A percentile compares a stretch with the other conserved stretches of the same genome.
Conservation (phyloP, 2,888 invertebrate genomes). For the Hyposoter dolosus region DNA sequence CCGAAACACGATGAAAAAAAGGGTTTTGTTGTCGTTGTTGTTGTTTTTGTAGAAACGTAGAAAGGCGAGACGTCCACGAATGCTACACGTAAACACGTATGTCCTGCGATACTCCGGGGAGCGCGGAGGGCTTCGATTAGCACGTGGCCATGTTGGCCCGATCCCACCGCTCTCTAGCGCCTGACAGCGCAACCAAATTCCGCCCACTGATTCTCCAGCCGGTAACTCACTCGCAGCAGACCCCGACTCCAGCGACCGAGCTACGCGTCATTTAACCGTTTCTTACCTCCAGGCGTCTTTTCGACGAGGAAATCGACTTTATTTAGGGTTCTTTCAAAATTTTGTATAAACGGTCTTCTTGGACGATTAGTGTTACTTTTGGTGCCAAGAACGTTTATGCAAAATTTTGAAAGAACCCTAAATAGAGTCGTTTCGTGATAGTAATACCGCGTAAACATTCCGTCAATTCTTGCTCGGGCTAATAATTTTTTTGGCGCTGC, state of each 20-base stretch:
- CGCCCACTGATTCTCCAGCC: conserved; percentile 65
- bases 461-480: not conserved
- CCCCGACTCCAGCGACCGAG: conserved; percentile 50
- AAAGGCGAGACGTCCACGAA: conserved; percentile 13
- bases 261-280: conserved; percentile 18
- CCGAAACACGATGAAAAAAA: not conserved
- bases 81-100: conserved; percentile 67
- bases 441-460: not conserved
- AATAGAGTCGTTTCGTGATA: too few species aligned
- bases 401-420: too few species aligned
- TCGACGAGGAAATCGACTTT: not conserved
- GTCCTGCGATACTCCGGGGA: conserved; percentile 28
- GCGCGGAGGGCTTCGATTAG: conserved; percentile 69
- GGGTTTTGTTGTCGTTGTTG: conserved; percentile 9
- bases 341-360: too few species aligned
- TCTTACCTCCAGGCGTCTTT: conserved; percentile 1
- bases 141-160: conserved; percentile 83
- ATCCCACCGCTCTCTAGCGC: conserved; percentile 72
- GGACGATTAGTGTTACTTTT: too few species aligned
- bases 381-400: too few species aligned
- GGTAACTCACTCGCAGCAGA: conserved; percentile 71
- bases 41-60: not conserved
- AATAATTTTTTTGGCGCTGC: not conserved
- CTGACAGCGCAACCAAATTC: conserved; percentile 3
- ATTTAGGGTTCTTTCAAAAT: too few species aligned